phyloP scores from a whole-genome alignment of 2,888 invertebrate genomes.

The Cryptus viduatorius region DNA sequence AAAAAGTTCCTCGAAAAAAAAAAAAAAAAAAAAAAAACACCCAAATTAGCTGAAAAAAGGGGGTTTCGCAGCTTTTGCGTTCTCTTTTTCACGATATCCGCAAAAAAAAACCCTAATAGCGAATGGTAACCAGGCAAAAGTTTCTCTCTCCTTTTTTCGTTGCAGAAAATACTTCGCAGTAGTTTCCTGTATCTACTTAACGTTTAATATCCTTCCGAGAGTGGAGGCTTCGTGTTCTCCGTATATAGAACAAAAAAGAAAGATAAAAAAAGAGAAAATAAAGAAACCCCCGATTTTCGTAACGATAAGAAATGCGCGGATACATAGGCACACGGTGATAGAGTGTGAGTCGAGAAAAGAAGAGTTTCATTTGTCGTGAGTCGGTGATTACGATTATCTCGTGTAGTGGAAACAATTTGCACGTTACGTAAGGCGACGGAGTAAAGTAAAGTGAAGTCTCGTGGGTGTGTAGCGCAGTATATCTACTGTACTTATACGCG shows the following conservation, averaged over 20 bases:
- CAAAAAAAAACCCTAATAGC: not conserved
- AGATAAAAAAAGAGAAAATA: not conserved
- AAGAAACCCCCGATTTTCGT: constrained; percentile 31
- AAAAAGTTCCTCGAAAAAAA: not conserved
- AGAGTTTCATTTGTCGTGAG: constrained; percentile 58
- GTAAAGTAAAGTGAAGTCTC: constrained; percentile 1
- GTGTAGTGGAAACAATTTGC: constrained; percentile 62
- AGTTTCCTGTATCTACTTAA: constrained; percentile 8
- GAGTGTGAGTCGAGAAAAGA: constrained; percentile 11
- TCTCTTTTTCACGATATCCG: too few species aligned
- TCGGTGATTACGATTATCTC: constrained; percentile 61
- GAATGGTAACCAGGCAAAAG: not conserved
- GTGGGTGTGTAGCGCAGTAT: not conserved
- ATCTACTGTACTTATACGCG: constrained; percentile 5
- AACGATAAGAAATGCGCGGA: constrained; percentile 44
- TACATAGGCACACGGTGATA: not conserved
- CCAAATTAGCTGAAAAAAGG: not conserved
- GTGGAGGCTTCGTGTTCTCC: constrained; percentile 12
- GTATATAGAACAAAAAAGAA: constrained; percentile 28
- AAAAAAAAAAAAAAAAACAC: not conserved
- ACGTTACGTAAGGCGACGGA: constrained; percentile 53
- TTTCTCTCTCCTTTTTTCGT: not conserved
- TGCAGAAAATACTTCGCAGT: not conserved
- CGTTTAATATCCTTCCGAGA: constrained; percentile 55
- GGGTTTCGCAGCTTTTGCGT: too few species aligned